Evolutionary conservation across 1,140 invertebrate genomes (phyloP).

Genomic region (Pseudobourletiella spinata): DNA sequence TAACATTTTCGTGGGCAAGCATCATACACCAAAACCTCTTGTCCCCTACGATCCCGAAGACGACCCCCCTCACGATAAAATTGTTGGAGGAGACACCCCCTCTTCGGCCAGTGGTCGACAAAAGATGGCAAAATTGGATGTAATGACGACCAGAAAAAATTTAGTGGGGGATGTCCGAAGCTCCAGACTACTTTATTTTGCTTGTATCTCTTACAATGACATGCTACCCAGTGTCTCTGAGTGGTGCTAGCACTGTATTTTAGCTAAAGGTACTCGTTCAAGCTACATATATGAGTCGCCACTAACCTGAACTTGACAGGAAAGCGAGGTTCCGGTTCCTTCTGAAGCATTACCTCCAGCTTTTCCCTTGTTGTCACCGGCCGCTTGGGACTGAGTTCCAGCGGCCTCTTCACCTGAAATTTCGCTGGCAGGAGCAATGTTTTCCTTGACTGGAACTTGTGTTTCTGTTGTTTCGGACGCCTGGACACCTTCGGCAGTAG

Average conservation of each 20-base stretch:
- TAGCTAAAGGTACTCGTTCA: too few relatives aligned
- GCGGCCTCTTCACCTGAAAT: not conserved
- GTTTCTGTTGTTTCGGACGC: not conserved
- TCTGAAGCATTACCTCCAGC: constrained; percentile 6
- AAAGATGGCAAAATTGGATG: too few relatives aligned
- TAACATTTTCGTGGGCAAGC: too few relatives aligned
- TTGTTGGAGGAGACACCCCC: too few relatives aligned
- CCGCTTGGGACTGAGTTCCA: not conserved
- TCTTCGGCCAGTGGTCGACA: too few relatives aligned
- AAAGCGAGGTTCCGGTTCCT: constrained; percentile 17
- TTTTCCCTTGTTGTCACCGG: constrained; percentile 2
- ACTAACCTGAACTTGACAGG: constrained; percentile 26
- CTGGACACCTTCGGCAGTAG: not conserved
- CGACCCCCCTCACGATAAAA: too few relatives aligned
- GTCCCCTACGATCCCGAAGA: too few relatives aligned
- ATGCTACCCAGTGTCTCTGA: not conserved
- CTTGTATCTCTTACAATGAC: not conserved
- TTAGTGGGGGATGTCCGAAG: too few relatives aligned
- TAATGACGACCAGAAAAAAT: too few relatives aligned
- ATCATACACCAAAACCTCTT: too few relatives aligned
- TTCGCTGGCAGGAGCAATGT: not conserved
- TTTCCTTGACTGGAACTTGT: not conserved
- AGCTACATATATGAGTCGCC: not conserved
- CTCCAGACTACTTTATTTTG: not conserved
- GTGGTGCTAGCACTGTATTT: too few relatives aligned